Percentiles rank a stretch among this genome's conserved stretches.
These are phyloP conservation scores for Oenanthe melanoleuca DNA, from an alignment of 2,113 vertebrate species.

Conservation along the genomic window DNA sequence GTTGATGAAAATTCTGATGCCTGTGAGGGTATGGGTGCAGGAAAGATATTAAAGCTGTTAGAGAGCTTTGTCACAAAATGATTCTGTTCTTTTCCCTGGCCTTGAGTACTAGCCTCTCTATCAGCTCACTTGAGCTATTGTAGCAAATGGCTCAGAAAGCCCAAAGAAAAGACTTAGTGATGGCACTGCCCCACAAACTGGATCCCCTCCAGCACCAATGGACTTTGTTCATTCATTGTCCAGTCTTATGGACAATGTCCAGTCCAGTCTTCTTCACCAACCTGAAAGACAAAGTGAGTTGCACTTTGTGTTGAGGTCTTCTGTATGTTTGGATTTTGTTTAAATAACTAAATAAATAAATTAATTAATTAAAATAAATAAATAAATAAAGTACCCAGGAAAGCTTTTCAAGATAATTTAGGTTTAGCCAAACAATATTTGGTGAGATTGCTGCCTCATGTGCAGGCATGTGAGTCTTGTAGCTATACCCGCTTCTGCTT, in stretches of 20 bases:
- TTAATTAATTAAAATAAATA: too few species aligned
- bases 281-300: background rate
- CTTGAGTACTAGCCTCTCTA: background rate
- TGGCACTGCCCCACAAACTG: too few species aligned
- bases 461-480: background rate
- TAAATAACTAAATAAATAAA: background rate
- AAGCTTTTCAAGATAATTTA: background rate
- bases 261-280: background rate
- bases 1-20: fast-evolving
- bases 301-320: background rate
- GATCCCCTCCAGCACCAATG: background rate
- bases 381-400: background rate
- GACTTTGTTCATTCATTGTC: background rate
- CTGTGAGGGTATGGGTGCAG: background rate
- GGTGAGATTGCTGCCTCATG: background rate
- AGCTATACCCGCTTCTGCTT: fast-evolving
- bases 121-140: background rate
- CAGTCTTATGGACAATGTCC: background rate
- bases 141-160: background rate
- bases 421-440: background rate
- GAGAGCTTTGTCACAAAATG: background rate
- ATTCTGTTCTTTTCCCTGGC: background rate
- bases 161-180: background rate
- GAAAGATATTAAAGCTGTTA: background rate
- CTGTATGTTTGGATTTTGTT: background rate